phyloP scores from a whole-genome alignment of 2,113 vertebrate species.

The Scomber scombrus region DNA sequence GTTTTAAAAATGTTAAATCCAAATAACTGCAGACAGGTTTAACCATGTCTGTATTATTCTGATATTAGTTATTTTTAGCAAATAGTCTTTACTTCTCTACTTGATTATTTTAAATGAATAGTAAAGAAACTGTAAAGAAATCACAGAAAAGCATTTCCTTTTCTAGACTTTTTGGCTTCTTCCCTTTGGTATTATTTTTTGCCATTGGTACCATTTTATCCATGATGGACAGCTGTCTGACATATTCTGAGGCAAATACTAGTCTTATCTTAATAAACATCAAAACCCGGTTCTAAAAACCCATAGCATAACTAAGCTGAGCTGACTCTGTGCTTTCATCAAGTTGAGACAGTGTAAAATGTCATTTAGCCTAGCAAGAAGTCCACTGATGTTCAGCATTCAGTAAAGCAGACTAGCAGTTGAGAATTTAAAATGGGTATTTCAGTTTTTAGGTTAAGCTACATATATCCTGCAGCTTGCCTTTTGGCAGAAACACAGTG shows the following conservation, averaged over 20 bases:
- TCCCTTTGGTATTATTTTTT: background rate
- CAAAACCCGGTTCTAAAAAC: background rate
- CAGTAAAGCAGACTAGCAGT: background rate
- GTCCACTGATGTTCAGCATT: constrained; percentile 22
- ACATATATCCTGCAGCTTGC: constrained; percentile 39
- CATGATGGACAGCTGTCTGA: background rate
- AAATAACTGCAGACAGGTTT: too few species aligned
- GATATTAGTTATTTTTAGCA: too few species aligned
- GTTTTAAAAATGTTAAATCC: too few species aligned
- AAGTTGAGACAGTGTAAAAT: constrained; percentile 17
- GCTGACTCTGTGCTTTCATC: constrained; percentile 1
- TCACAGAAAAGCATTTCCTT: too few species aligned
- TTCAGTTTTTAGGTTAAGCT: constrained; percentile 46
- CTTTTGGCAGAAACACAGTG: constrained; percentile 33
- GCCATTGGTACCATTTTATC: background rate
- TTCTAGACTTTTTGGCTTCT: too few species aligned
- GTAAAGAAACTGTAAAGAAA: too few species aligned
- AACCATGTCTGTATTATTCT: too few species aligned
- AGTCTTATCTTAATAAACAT: background rate
- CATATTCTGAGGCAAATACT: background rate
- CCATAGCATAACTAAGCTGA: background rate
- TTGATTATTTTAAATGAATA: too few species aligned
- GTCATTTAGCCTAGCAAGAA: background rate
- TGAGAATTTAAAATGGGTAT: constrained; percentile 36
- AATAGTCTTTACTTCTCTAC: too few species aligned